phyloP scores from a whole-genome alignment of 2,113 vertebrate genomes.

The Mastomys coucha region DNA sequence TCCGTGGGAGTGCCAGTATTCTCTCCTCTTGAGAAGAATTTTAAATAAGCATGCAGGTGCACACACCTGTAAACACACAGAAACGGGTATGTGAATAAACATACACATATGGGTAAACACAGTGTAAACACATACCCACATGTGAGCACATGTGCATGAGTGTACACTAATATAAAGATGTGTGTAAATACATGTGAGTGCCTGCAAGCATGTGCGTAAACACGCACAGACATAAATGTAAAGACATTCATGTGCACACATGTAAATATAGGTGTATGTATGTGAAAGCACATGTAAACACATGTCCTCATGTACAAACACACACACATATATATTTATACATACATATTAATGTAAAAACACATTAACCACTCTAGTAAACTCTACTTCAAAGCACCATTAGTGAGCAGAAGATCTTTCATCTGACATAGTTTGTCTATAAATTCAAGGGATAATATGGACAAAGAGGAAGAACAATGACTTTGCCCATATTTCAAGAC shows the following conservation, averaged over 20 bases:
- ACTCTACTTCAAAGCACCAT: not conserved
- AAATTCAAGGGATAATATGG: slow-evolving; percentile 21
- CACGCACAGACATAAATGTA: not conserved
- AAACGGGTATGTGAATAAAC: not conserved
- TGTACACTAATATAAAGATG: not conserved
- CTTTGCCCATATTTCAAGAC: slow-evolving; percentile 42
- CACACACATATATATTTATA: no score
- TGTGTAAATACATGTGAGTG: not conserved
- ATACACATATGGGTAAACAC: not conserved
- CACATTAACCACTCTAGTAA: not conserved
- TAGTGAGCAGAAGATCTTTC: slow-evolving; percentile 25
- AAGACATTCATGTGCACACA: not conserved
- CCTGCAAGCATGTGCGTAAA: not conserved
- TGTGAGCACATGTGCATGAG: not conserved
- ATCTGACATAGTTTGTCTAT: not conserved
- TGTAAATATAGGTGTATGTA: not conserved
- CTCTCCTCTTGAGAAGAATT: not conserved
- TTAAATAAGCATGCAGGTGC: not conserved
- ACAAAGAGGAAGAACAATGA: slow-evolving; percentile 1
- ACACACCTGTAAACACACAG: not conserved
- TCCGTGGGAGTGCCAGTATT: not conserved
- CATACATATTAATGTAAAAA: not conserved
- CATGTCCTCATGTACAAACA: not conserved
- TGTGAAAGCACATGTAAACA: not conserved
- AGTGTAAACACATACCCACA: not conserved